phyloP scores from a whole-genome alignment of 2,797 vertebrate genomes.

The Parambassis ranga region DNA sequence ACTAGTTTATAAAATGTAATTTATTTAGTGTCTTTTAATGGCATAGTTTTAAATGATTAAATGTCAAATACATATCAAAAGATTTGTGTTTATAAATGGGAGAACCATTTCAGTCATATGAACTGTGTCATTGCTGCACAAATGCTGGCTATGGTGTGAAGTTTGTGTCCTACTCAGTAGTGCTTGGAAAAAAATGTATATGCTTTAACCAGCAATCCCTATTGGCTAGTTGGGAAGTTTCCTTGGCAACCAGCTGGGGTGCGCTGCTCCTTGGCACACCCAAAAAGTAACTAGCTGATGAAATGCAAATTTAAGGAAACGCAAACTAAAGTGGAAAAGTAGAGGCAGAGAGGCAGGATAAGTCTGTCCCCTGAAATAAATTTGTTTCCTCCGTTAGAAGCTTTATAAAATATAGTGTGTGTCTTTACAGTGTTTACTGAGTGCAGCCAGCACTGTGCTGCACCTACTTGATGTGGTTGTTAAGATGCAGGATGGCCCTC shows the following conservation, averaged over 20 bases:
- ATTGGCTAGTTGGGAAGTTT: conserved; percentile 50
- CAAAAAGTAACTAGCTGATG: conserved; percentile 40
- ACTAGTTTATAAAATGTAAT: too few species aligned
- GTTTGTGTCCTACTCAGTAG: not conserved
- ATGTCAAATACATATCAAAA: too few species aligned
- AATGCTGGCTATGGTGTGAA: not conserved
- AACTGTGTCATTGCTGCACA: conserved; percentile 4
- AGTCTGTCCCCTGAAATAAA: conserved; percentile 3
- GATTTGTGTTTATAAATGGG: not conserved
- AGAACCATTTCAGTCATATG: not conserved
- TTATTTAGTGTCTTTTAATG: too few species aligned
- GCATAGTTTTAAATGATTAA: not conserved
- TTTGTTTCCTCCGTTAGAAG: not conserved
- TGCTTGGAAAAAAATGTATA: conserved; percentile 7
- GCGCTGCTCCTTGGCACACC: conserved; percentile 39
- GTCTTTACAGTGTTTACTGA: conserved; percentile 11
- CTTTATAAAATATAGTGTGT: not conserved
- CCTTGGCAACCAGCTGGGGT: conserved; percentile 53
- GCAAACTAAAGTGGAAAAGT: conserved; percentile 14
- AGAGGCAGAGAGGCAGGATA: not conserved
- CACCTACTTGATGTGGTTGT: conserved; percentile 23
- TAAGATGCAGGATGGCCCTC: conserved; percentile 41
- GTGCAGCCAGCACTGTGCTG: conserved; percentile 19
- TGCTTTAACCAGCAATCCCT: conserved; percentile 13
- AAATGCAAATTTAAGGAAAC: conserved; percentile 53